These are phyloP conservation scores for Didymodactylos carnosus DNA, from an alignment of 2,888 invertebrate genomes.

Conservation along the genomic window DNA sequence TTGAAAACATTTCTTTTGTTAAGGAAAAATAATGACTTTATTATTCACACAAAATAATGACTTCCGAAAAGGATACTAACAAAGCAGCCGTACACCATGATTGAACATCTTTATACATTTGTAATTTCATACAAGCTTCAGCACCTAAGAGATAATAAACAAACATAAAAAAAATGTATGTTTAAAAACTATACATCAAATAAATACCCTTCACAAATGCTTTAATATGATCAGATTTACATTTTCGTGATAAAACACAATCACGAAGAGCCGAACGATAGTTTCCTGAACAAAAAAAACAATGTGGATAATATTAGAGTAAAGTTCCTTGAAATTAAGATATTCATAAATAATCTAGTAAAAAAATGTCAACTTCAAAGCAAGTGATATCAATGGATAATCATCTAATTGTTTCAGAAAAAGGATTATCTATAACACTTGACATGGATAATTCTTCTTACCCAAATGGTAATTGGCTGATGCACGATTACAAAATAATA, in stretches of 20 bases:
- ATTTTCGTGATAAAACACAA: slow-evolving; percentile 53
- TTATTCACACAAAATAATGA: neutral
- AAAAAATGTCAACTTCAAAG: too few species aligned
- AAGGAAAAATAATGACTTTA: neutral
- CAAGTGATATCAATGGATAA: too few species aligned
- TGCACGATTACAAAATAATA: slow-evolving; percentile 71
- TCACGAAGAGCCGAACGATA: slow-evolving; percentile 54
- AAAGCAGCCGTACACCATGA: slow-evolving; percentile 52
- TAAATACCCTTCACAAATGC: slow-evolving; percentile 45
- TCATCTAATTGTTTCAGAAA: too few species aligned
- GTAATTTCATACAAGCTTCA: slow-evolving; percentile 48
- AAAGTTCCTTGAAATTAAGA: too few species aligned
- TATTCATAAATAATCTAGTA: too few species aligned
- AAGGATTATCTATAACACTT: too few species aligned
- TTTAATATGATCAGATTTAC: slow-evolving; percentile 57
- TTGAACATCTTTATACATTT: slow-evolving; percentile 50
- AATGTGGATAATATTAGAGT: too few species aligned
- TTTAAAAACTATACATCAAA: neutral
- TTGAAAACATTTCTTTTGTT: slow-evolving; percentile 25
- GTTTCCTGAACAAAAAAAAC: slow-evolving; percentile 27
- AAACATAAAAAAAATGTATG: neutral
- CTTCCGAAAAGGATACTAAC: slow-evolving; percentile 26
- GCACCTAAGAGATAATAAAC: slow-evolving; percentile 45
- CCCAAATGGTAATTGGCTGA: slow-evolving; percentile 66
- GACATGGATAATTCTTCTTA: too few species aligned